These are phyloP conservation scores for Ivindomyrus marchei DNA, from an alignment of 2,113 vertebrate species.

Conservation along the genomic window DNA sequence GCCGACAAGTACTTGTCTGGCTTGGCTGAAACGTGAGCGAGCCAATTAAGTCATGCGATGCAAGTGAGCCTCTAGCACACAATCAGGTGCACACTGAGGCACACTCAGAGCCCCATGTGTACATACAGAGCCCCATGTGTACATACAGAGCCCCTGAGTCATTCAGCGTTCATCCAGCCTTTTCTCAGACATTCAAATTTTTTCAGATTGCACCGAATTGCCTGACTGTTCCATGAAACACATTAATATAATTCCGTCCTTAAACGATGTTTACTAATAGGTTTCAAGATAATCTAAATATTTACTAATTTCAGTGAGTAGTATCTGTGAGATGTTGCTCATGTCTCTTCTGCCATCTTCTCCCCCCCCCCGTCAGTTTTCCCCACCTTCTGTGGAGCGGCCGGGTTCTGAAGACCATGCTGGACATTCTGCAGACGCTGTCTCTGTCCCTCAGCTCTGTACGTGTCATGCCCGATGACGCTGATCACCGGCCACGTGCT, in stretches of 20 bases:
- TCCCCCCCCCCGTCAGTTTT: slow-evolving; percentile 60
- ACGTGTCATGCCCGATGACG: slow-evolving; percentile 44
- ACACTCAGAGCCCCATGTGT: neutral
- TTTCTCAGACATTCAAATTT: neutral
- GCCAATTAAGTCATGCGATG: neutral
- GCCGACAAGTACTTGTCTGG: slow-evolving; percentile 95
- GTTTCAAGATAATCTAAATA: neutral
- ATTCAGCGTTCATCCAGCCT: neutral
- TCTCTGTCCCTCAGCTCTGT: slow-evolving; percentile 89
- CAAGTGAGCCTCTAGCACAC: neutral
- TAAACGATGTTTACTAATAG: neutral
- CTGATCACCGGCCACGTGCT: neutral
- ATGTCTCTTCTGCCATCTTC: neutral
- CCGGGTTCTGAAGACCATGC: slow-evolving; percentile 89
- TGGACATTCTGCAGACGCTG: slow-evolving; percentile 92
- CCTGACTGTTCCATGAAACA: neutral
- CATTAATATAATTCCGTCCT: neutral
- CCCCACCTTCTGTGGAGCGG: slow-evolving; percentile 95
- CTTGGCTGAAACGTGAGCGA: slow-evolving; percentile 84
- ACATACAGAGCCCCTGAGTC: neutral
- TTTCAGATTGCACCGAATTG: neutral
- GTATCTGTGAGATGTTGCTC: neutral
- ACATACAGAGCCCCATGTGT: neutral
- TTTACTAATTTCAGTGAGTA: neutral
- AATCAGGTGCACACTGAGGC: neutral